Percentiles rank a stretch among this genome's conserved stretches.
Conservation (phyloP, 1,140 invertebrate genomes). For the Oreohelix idahoensis region DNA sequence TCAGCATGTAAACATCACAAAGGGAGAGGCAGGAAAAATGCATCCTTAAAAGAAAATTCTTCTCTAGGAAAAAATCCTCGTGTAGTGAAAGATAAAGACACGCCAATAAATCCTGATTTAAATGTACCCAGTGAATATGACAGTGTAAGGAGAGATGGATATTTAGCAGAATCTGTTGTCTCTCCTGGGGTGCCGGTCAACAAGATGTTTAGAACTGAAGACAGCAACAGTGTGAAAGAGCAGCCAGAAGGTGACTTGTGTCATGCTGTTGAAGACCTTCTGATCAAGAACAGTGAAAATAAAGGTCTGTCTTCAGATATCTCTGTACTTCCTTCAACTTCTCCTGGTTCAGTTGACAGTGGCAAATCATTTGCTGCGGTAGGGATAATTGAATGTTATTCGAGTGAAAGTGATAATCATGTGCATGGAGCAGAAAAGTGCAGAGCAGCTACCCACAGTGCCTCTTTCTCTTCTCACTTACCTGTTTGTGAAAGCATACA, state of each 20-base stretch:
- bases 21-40: background rate
- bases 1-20: background rate
- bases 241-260: background rate
- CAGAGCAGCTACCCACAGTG: background rate
- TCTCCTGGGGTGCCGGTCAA: background rate
- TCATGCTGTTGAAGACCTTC: background rate
- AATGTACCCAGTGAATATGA: background rate
- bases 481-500: background rate
- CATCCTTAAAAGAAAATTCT: too few species aligned
- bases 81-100: background rate
- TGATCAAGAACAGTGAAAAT: background rate
- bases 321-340: background rate
- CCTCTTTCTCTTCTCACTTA: background rate
- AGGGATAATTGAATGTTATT: background rate
- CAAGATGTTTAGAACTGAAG: background rate
- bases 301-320: background rate
- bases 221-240: background rate
- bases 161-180: background rate
- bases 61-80: background rate
- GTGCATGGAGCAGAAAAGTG: background rate
- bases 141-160: background rate
- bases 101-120: background rate
- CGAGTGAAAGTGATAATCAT: background rate
- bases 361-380: background rate
- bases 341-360: background rate